Conservation (phyloP, 2,113 vertebrate genomes). For the Bettongia penicillata region DNA sequence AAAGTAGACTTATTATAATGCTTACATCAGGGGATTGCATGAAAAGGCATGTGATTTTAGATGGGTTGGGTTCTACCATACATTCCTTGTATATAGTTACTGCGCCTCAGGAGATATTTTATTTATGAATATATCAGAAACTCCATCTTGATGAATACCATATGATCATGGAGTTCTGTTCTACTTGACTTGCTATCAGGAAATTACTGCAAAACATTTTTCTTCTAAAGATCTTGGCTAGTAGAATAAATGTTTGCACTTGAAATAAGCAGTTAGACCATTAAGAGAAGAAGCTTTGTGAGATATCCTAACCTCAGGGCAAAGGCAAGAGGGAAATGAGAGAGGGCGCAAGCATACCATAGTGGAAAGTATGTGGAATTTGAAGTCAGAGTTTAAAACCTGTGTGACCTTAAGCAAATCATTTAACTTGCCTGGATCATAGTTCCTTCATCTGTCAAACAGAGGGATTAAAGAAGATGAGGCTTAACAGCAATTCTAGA, state of each 20-base stretch:
- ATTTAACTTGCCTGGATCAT: background rate
- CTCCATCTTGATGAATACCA: background rate
- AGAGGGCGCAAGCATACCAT: background rate
- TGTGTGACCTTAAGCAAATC: background rate
- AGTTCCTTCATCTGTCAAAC: background rate
- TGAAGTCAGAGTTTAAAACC: background rate
- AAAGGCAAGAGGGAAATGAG: background rate
- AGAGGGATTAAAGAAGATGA: background rate
- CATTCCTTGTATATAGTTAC: background rate
- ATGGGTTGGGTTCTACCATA: background rate
- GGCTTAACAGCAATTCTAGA: background rate
- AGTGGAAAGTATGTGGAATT: background rate
- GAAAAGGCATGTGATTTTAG: background rate
- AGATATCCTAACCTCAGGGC: constrained; percentile 7
- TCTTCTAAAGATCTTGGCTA: constrained; percentile 19
- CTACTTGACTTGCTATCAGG: background rate
- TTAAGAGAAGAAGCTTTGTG: constrained; percentile 11
- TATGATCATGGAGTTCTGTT: constrained; percentile 43
- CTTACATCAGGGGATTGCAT: background rate
- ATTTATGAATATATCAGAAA: background rate
- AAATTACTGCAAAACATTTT: background rate
- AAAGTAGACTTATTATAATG: background rate
- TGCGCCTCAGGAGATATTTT: background rate
- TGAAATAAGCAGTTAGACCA: background rate
- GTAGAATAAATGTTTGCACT: constrained; percentile 10